Evolutionary conservation across 2,113 vertebrate genomes (phyloP), one percentile per base, ranked within the genome.

Genomic region (Promerops cafer): DNA sequence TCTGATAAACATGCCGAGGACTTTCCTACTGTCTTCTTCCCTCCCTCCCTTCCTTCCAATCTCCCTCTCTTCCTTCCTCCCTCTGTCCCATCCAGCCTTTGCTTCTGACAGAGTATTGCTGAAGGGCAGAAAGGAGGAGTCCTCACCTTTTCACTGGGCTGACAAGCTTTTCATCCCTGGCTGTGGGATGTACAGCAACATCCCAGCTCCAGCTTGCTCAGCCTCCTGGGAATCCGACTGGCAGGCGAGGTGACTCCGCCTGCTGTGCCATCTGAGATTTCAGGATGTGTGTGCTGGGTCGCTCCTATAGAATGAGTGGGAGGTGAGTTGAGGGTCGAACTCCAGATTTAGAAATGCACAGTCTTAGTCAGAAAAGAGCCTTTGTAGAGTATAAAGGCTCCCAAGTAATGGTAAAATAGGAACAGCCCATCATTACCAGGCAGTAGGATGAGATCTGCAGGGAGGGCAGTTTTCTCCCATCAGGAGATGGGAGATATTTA

Each of bases 191-290:
- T 26, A 37, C 33, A 54, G n/a, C 3, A 1, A 0, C 13, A 24
- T 75, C 42, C 53, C 31, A 82, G 16, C 37, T 78, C 56, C 2
- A 0, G n/a, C 16, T 26, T 87, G 10, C 21, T 66, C 39, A 61
- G 61, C 16, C 11, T 85, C 19, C 10, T 6, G 1, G 9, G 52
- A 79, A 26, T 52, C 28, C 0, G 0, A 16, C 37, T 66, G 50
- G 18, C 30, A 78, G 45, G 27, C 1, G 72, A 52, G n/a, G 64
- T 24, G 86, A 39, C 19, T 5, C 50, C 87, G 31, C 37, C 26
- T 78, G 17, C 69, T 63, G 69, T 45, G 56, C 52, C 52, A 47
- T 10, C 40, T 45, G 70, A 45, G 42, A 21, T 66, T 63, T 90
- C 44, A 42, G 52, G 57, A 15, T 30, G 21, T 59, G 87, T 82